phyloP scores from a whole-genome alignment of 2,797 vertebrate genomes.

The Peromyscus melanophrys region DNA sequence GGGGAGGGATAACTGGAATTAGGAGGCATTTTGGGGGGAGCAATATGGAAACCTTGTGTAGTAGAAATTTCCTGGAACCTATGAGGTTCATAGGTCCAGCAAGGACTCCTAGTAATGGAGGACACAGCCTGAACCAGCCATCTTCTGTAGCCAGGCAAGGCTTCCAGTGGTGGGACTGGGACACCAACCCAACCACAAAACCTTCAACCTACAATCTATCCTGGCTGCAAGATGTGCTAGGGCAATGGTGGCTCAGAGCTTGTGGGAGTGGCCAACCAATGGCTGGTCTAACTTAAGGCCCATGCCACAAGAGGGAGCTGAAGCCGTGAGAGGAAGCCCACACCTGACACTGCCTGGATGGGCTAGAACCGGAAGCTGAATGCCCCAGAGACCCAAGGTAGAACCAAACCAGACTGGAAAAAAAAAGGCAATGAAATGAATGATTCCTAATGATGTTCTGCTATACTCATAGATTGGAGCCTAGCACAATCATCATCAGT shows the following conservation, averaged over 20 bases:
- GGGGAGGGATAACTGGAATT: not conserved
- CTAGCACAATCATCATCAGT: not conserved
- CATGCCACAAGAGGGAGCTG: not conserved
- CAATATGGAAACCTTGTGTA: not conserved
- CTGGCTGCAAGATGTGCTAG: not conserved
- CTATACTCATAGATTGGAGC: not conserved
- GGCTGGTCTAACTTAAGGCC: not conserved
- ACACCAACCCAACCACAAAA: not conserved
- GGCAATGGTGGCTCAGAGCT: not conserved
- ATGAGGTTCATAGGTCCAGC: not conserved
- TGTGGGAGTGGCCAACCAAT: not conserved
- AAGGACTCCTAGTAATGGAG: not conserved
- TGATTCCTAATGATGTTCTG: not conserved
- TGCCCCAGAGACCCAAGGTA: no score
- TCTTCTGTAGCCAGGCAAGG: not conserved
- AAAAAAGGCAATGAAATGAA: no score
- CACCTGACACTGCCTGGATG: no score
- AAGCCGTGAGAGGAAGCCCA: no score
- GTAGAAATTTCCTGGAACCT: not conserved
- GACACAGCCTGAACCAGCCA: not conserved
- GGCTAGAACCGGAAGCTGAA: no score
- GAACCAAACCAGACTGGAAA: no score
- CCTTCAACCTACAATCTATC: not conserved
- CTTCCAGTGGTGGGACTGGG: not conserved
- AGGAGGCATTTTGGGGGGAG: not conserved